Evolutionary conservation across 2,113 vertebrate genomes (phyloP).

Genomic region (Camarhynchus parvulus): DNA sequence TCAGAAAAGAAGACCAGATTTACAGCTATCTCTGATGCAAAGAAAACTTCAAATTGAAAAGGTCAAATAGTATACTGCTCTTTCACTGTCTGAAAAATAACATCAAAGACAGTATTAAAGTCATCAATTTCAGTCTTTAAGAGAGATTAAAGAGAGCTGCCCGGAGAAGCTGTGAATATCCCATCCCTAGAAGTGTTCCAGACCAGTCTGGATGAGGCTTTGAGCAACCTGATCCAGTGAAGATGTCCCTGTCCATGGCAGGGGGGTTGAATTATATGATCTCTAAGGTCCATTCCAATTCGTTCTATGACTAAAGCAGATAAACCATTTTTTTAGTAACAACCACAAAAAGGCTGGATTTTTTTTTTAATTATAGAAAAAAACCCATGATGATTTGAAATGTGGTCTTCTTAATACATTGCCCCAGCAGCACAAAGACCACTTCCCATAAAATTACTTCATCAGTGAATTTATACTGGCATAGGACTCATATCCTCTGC

Average conservation of each 20-base stretch:
- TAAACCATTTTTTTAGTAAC: neutral
- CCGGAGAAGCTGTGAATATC: neutral
- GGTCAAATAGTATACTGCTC: neutral
- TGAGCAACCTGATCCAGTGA: neutral
- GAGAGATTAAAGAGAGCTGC: neutral
- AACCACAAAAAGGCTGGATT: neutral
- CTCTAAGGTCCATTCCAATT: neutral
- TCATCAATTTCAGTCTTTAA: neutral
- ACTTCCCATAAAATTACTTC: neutral
- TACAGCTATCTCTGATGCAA: neutral
- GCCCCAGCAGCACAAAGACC: neutral
- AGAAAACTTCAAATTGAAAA: neutral
- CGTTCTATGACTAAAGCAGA: neutral
- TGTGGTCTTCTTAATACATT: neutral
- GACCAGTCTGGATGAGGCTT: neutral
- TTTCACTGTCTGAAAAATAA: neutral
- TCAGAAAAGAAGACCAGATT: neutral
- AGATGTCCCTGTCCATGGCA: neutral
- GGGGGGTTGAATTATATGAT: neutral
- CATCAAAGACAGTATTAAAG: neutral
- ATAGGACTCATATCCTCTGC: neutral
- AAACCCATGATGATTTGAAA: neutral
- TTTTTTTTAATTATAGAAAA: rapidly evolving
- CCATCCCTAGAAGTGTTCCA: neutral
- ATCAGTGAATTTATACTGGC: neutral